phyloP scores from a whole-genome alignment of 2,797 vertebrate genomes.

The Takifugu rubripes region DNA sequence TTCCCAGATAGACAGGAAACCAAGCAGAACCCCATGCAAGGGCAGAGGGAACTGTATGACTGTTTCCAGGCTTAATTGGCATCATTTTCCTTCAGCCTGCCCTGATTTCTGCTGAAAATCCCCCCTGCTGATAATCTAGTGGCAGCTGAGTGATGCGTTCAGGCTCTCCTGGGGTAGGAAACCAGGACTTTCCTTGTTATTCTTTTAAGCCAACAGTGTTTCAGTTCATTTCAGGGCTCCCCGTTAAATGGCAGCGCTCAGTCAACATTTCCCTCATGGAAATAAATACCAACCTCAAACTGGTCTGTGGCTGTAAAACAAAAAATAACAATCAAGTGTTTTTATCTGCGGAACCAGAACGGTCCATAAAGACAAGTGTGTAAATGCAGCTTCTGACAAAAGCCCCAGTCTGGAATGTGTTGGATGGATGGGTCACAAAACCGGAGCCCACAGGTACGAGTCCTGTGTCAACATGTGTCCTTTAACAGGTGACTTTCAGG shows the following conservation, averaged over 20 bases:
- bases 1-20: background rate
- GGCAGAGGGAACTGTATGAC: no score
- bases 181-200: conserved; percentile 17
- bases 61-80: no score
- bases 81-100: no score
- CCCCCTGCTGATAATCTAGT: background rate
- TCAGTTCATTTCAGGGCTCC: conserved; percentile 38
- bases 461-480: background rate
- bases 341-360: conserved; percentile 28
- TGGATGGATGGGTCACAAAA: conserved; percentile 22
- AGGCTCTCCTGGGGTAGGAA: background rate
- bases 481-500: background rate
- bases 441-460: conserved; percentile 14
- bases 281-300: conserved; percentile 23
- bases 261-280: conserved; percentile 14
- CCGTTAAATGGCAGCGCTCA: conserved; percentile 42
- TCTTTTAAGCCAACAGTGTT: conserved; percentile 29
- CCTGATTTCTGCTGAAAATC: background rate
- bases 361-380: conserved; percentile 21
- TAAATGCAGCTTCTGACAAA: conserved; percentile 17
- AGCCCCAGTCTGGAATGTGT: conserved; percentile 39
- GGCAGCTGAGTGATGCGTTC: conserved; percentile 1
- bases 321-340: conserved; percentile 15
- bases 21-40: background rate
- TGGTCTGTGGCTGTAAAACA: conserved; percentile 32